Conservation (phyloP, 2,888 invertebrate genomes). For the Geotrupes spiniger region DNA sequence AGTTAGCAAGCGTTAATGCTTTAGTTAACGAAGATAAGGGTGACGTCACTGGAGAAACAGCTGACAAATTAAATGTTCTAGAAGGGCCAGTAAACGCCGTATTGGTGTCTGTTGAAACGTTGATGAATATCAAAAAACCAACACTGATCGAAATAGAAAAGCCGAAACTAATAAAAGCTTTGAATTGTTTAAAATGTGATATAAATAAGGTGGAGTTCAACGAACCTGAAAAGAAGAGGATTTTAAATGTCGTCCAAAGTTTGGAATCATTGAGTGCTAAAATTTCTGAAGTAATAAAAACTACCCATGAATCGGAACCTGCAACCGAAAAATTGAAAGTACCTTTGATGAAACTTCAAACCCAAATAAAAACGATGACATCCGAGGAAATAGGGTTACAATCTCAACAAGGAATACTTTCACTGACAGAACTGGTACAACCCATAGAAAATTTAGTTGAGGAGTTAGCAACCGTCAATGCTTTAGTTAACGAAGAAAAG, state of each 20-base stretch:
- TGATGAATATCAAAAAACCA: background rate
- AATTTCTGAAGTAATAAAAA: too few species aligned
- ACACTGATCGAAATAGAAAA: background rate
- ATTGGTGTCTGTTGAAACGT: background rate
- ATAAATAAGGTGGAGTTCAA: background rate
- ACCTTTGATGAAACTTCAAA: background rate
- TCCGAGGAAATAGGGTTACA: background rate
- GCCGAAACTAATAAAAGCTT: background rate
- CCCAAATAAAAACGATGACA: background rate
- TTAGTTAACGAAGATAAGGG: background rate
- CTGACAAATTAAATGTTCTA: conserved; percentile 5
- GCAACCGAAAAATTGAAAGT: too few species aligned
- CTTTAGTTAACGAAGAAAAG: background rate
- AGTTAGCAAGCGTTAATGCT: too few species aligned
- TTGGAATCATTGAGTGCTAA: too few species aligned
- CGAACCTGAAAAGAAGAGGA: too few species aligned
- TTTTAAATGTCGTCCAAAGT: too few species aligned
- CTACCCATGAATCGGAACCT: too few species aligned
- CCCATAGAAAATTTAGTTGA: background rate
- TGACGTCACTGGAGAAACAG: background rate
- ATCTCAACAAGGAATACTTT: background rate
- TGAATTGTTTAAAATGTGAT: background rate
- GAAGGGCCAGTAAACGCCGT: conserved; percentile 12
- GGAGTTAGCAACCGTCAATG: too few species aligned
- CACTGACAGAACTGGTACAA: background rate